These are phyloP conservation scores for Strigops habroptila DNA, from an alignment of 2,113 vertebrate species.

Conservation along the genomic window DNA sequence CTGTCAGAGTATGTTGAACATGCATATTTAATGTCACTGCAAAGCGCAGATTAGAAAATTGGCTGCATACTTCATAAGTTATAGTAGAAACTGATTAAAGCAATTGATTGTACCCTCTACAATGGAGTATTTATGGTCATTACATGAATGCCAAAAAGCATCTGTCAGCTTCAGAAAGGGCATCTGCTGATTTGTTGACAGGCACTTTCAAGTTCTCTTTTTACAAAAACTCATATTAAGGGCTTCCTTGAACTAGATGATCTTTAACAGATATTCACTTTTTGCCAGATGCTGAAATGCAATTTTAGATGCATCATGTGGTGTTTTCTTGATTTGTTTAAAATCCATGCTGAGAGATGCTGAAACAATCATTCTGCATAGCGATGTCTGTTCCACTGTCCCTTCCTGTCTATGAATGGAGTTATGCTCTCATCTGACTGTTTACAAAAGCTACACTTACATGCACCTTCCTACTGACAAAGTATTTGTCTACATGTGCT, in stretches of 20 bases:
- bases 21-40: background rate
- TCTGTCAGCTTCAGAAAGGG: slow-evolving; percentile 41
- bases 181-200: slow-evolving; percentile 44
- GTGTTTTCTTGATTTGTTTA: slow-evolving; percentile 23
- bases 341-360: slow-evolving; percentile 1
- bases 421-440: background rate
- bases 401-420: background rate
- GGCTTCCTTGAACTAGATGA: background rate
- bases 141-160: slow-evolving; percentile 31
- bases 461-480: background rate
- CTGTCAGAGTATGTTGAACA: background rate
- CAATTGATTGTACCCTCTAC: background rate
- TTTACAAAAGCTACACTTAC: background rate
- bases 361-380: background rate
- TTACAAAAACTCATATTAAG: slow-evolving; percentile 43
- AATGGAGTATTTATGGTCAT: slow-evolving; percentile 29
- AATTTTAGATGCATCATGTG: slow-evolving; percentile 28
- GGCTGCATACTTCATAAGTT: background rate
- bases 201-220: slow-evolving; percentile 50
- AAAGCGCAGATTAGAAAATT: slow-evolving; percentile 21
- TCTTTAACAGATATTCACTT: slow-evolving; percentile 25
- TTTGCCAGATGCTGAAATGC: slow-evolving; percentile 33
- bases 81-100: slow-evolving; percentile 50
- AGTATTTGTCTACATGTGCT: background rate
- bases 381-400: background rate